Evolutionary conservation across 64 coral and sea anemone genomes (phyloP).

Genomic region (Pocillopora verrucosa): DNA sequence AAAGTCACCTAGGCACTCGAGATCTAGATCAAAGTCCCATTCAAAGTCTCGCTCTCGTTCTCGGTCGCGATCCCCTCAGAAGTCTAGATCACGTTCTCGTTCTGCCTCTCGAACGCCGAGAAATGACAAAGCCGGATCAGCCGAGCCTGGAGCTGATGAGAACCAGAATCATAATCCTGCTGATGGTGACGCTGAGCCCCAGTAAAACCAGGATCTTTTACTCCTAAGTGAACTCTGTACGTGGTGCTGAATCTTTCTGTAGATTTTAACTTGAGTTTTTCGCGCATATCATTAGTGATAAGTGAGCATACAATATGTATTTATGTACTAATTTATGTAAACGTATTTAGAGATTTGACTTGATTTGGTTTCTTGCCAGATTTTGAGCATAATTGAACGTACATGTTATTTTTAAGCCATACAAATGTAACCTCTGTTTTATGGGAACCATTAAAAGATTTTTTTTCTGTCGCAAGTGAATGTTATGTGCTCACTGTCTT

Average conservation of each 20-base stretch:
- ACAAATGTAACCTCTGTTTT: too few species aligned
- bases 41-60: constrained; percentile 67
- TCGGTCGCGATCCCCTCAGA: constrained; percentile 62
- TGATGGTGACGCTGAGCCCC: background rate
- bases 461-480: too few species aligned
- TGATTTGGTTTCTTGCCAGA: too few species aligned
- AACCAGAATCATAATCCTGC: constrained; percentile 34
- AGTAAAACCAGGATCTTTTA: background rate
- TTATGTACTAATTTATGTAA: too few species aligned
- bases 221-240: background rate
- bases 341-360: too few species aligned
- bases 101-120: constrained; percentile 53
- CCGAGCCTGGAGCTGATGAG: constrained; percentile 49
- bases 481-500: too few species aligned
- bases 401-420: too few species aligned
- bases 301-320: too few species aligned
- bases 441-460: too few species aligned
- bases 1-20: constrained; percentile 31
- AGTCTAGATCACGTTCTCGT: constrained; percentile 54
- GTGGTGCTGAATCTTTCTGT: background rate
- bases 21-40: constrained; percentile 19
- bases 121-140: constrained; percentile 57
- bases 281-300: too few species aligned
- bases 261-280: too few species aligned
- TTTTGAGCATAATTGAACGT: too few species aligned